phyloP scores from a whole-genome alignment of 2,113 vertebrate species.

The Penelope pileata region DNA sequence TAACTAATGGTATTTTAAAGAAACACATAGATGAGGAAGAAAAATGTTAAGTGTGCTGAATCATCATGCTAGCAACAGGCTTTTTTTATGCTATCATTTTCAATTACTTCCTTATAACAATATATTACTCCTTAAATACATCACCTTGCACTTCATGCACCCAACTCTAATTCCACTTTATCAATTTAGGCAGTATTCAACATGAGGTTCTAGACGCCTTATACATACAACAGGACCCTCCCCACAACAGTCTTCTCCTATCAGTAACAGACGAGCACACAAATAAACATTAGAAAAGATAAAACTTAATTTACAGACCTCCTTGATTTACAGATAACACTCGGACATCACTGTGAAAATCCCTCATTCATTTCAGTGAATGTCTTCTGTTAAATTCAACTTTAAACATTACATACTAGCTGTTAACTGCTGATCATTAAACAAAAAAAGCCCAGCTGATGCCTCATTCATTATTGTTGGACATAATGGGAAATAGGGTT shows the following conservation, averaged over 20 bases:
- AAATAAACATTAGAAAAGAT: background rate
- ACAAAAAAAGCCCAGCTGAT: background rate
- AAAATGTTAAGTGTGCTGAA: background rate
- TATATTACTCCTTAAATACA: background rate
- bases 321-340: background rate
- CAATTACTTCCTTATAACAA: background rate
- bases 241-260: background rate
- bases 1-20: background rate
- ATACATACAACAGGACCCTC: background rate
- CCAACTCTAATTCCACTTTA: background rate
- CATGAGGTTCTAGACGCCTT: background rate
- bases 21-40: background rate
- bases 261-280: background rate
- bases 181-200: background rate
- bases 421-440: background rate
- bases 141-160: background rate
- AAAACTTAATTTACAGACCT: background rate
- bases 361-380: fast-evolving
- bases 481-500: background rate
- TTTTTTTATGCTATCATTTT: background rate
- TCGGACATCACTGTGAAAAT: background rate
- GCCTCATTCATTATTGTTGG: background rate
- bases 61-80: background rate
- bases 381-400: background rate
- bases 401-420: background rate